Conservation (phyloP, 2,797 vertebrate species). For the Artibeus jamaicensis region DNA sequence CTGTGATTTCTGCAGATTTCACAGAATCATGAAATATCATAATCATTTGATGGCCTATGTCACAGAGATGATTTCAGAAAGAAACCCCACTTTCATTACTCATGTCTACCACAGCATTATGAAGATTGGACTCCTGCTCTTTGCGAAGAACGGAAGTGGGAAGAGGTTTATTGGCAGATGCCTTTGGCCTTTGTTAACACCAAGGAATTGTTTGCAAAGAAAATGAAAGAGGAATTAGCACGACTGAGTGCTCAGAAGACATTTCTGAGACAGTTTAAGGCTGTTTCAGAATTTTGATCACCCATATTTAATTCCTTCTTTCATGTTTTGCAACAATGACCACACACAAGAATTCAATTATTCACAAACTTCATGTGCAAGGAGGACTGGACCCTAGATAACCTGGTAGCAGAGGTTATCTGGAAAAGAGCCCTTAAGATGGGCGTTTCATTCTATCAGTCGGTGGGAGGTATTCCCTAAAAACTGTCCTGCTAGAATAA, state of each 20-base stretch:
- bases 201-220: background rate
- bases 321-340: background rate
- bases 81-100: conserved; percentile 59
- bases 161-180: background rate
- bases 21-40: conserved; percentile 78
- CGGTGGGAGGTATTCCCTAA: background rate
- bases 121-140: background rate
- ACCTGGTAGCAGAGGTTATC: background rate
- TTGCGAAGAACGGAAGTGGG: conserved; percentile 32
- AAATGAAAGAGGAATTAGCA: background rate
- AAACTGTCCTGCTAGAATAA: background rate
- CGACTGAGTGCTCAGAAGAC: background rate
- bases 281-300: background rate
- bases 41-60: conserved; percentile 73
- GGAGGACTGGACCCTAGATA: background rate
- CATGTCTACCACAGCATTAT: conserved; percentile 51
- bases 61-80: background rate
- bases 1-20: conserved; percentile 81
- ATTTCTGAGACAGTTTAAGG: background rate
- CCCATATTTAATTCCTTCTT: background rate
- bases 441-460: background rate
- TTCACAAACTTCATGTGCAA: background rate
- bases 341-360: background rate
- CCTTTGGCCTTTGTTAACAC: background rate
- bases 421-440: background rate